phyloP scores from a whole-genome alignment of 2,113 vertebrate genomes.

The Mobula hypostoma region DNA sequence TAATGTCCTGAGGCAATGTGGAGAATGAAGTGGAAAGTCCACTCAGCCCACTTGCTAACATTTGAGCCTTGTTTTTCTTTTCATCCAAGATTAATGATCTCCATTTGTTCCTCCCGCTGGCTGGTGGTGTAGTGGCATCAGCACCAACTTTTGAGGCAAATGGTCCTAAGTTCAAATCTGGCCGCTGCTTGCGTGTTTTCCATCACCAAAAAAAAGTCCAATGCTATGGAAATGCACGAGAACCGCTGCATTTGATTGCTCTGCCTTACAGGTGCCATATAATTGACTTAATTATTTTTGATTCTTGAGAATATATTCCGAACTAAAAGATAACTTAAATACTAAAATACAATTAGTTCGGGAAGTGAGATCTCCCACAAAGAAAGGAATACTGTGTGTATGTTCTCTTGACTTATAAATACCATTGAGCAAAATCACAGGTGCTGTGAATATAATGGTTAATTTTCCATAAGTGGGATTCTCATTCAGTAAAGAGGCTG shows the following conservation, averaged over 20 bases:
- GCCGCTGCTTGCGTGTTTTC: no score
- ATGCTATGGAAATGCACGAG: no score
- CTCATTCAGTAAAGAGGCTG: not conserved
- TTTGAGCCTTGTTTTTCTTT: no score
- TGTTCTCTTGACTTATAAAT: not conserved
- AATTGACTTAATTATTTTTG: not conserved
- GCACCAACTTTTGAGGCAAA: no score
- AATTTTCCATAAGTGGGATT: not conserved
- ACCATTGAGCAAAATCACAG: not conserved
- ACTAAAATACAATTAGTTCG: not conserved
- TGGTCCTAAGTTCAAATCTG: no score
- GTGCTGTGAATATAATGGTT: not conserved
- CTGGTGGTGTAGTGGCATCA: no score
- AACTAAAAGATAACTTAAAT: not conserved
- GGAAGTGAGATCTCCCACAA: not conserved
- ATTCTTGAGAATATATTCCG: not conserved
- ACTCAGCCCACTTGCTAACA: no score
- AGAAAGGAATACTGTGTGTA: not conserved
- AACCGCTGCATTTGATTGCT: not conserved
- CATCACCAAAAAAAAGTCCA: no score
- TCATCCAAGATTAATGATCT: not conserved
- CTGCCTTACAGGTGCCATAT: not conserved
- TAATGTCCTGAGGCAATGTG: no score
- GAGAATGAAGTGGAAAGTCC: no score
- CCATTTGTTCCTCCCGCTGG: not conserved